Conservation (phyloP, 2,797 vertebrate species). For the Mormyrus proboscirostris region DNA sequence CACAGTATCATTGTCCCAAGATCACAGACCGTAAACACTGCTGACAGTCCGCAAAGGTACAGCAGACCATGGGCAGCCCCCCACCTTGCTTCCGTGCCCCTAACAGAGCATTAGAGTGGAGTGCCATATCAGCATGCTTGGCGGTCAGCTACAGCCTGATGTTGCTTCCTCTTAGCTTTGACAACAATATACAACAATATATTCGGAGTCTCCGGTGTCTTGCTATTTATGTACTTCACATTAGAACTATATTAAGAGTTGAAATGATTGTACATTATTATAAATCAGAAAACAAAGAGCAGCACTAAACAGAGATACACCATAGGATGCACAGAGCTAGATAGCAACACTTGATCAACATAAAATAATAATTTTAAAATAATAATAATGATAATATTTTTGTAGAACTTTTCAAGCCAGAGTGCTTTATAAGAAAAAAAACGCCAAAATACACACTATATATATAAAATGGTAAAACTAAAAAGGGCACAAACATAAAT, state of each 20-base stretch:
- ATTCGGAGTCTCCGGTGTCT: background rate
- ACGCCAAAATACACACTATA: background rate
- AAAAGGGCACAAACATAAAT: background rate
- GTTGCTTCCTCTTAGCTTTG: background rate
- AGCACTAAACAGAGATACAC: background rate
- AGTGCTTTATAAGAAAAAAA: background rate
- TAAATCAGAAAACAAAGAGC: background rate
- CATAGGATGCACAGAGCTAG: background rate
- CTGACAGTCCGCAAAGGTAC: background rate
- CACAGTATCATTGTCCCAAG: background rate
- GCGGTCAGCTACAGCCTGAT: background rate
- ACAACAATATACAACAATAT: background rate
- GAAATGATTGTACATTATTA: background rate
- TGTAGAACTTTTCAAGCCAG: background rate
- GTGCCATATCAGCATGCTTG: background rate
- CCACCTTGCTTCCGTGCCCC: background rate
- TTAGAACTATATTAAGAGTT: background rate
- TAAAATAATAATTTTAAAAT: background rate
- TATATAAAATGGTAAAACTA: background rate
- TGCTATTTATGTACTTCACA: background rate
- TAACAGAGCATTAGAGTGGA: background rate
- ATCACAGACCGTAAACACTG: background rate
- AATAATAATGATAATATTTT: background rate
- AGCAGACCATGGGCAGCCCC: background rate
- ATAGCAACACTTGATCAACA: background rate